These are phyloP conservation scores for honey bee (Apis mellifera) DNA, from an alignment of 1,140 invertebrate species.

Conservation along the genomic window DNA sequence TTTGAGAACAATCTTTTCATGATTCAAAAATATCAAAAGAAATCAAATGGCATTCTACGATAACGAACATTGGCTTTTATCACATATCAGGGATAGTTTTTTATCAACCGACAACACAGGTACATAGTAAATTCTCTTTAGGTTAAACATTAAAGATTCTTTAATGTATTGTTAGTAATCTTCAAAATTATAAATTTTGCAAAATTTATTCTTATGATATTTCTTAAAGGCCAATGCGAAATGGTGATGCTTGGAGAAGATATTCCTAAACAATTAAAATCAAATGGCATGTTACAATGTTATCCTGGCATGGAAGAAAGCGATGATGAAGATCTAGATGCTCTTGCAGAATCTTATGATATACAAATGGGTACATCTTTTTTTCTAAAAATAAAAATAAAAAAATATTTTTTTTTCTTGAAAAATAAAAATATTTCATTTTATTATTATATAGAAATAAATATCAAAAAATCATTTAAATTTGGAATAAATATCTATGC, in stretches of 20 bases:
- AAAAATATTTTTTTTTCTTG: neutral
- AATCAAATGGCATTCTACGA: constrained; percentile 93
- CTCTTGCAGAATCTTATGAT: constrained; percentile 85
- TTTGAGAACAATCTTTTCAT: constrained; percentile 10
- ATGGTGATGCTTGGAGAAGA: constrained; percentile 90
- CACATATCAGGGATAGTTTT: constrained; percentile 96
- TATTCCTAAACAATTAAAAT: constrained; percentile 84
- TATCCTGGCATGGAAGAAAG: constrained; percentile 90
- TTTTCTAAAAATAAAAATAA: neutral
- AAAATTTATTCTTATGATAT: neutral
- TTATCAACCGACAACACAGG: constrained; percentile 97
- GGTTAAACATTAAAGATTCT: constrained; percentile 22
- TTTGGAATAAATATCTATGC: constrained; percentile 31
- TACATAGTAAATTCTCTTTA: constrained; percentile 50
- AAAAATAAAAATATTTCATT: neutral
- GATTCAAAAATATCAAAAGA: neutral
- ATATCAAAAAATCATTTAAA: constrained; percentile 4
- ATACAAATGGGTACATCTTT: constrained; percentile 84
- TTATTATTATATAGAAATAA: neutral
- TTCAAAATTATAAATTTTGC: neutral
- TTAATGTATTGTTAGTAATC: constrained; percentile 33
- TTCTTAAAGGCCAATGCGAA: constrained; percentile 86
- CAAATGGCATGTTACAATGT: constrained; percentile 82
- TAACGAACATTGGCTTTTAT: constrained; percentile 94
- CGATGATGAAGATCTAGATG: constrained; percentile 87